Base-by-base conservation (phyloP, 2,888 invertebrate species). In the Troides aeacus region DNA sequence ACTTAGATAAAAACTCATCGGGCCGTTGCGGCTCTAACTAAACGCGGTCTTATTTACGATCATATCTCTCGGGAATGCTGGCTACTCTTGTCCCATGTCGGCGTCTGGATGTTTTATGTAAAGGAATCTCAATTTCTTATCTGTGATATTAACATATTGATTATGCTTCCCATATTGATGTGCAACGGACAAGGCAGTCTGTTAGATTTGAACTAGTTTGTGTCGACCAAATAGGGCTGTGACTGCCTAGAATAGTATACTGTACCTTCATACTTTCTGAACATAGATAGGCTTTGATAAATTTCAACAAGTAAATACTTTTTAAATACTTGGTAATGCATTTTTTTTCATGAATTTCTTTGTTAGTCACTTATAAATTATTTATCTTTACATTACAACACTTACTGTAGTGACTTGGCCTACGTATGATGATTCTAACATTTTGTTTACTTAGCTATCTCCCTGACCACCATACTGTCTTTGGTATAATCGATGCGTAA, bases 401-500 rank as follows among this genome's bases (percentile, higher is more conserved):
- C 21, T 21, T 39, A 39, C 21, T 7, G 24, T 21, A 39, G 62
- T 60, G 69, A 69, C 71, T 57, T 62, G 60, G 61, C 70, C 72
- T 68, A 74, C 72, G 76, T 74, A 75, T 78, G 73, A 76, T 77
- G 77, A 77, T 79, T 83, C 85, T 84, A 80, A 82, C 84, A 84
- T 86, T 83, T 83, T 81, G 78, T 82, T 83, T 86, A 86, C 87
- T 88, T 84, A 85, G 84, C 88, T 90, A 91, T 92, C 90, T 89
- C 79, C 78, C 79, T 82, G 83, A 86, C 86, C 83, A 80, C 82
- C 83, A 81, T 77, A 78, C 83, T 81, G 81, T 85, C 82, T 5
- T 86, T 88, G 90, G 90, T 89, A 85, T 88, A 88, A 91, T 89
- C 88, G 87, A 88, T 90, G 90, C 89, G 88, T 87, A 88, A 90